Conservation (phyloP, 2,888 invertebrate genomes). For the Trachelus troglodyta region DNA sequence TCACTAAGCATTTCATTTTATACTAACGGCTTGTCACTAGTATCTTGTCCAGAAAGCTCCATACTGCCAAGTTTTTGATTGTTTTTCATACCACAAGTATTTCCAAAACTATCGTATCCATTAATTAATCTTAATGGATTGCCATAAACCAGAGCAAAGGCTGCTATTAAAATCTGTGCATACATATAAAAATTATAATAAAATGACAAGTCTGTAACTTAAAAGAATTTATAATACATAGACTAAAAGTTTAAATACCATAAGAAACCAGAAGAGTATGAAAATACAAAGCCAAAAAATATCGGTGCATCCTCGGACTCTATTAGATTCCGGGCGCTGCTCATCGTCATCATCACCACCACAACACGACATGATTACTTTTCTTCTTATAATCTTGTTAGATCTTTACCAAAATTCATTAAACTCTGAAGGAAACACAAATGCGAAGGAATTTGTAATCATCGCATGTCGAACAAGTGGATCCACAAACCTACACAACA, state of each 20-base stretch:
- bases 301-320: conserved; percentile 83
- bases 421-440: not conserved
- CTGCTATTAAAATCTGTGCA: conserved; percentile 80
- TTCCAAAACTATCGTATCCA: conserved; percentile 94
- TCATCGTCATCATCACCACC: conserved; percentile 58
- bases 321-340: conserved; percentile 66
- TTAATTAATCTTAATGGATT: conserved; percentile 87
- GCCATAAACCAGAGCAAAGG: conserved; percentile 89
- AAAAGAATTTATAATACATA: not conserved
- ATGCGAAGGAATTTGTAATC: not conserved
- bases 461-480: not conserved
- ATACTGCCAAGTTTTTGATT: conserved; percentile 82
- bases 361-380: conserved; percentile 56
- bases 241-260: conserved; percentile 72
- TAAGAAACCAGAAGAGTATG: conserved; percentile 83
- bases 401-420: not conserved
- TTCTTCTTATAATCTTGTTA: not conserved
- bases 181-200: not conserved
- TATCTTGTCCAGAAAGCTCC: conserved; percentile 83
- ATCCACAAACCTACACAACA: not conserved
- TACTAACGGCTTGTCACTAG: conserved; percentile 76
- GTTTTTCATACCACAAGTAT: conserved; percentile 87
- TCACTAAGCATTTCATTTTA: not conserved
- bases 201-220: not conserved
- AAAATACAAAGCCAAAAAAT: conserved; percentile 84